phyloP scores from a whole-genome alignment of 2,113 vertebrate genomes.

The Eonycteris spelaea region DNA sequence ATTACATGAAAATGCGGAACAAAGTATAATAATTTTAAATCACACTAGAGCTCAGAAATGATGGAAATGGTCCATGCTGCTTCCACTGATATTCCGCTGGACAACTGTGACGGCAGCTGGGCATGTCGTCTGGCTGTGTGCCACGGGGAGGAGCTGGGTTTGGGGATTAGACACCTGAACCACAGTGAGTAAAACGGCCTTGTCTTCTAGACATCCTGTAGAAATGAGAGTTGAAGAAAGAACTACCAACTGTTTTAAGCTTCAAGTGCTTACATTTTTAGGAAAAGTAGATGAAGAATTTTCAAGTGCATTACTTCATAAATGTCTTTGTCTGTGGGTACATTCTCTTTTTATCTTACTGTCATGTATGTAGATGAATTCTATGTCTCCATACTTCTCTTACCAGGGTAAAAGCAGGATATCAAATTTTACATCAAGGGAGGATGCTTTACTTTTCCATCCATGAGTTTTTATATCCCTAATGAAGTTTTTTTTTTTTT shows the following conservation, averaged over 20 bases:
- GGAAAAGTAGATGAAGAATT: background rate
- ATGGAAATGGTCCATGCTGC: background rate
- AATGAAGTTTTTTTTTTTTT: conserved; percentile 3
- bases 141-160: background rate
- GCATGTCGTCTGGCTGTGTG: background rate
- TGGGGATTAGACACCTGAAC: background rate
- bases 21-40: background rate
- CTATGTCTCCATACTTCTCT: background rate
- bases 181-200: background rate
- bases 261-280: background rate
- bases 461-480: background rate
- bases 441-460: background rate
- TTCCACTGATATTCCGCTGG: background rate
- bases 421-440: background rate
- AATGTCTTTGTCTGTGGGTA: background rate
- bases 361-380: background rate
- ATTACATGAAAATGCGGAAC: background rate
- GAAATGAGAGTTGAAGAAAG: background rate
- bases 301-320: background rate
- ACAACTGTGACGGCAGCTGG: background rate
- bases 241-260: background rate
- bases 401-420: background rate
- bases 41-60: background rate
- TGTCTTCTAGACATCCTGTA: background rate
- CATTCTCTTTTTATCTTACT: background rate